Evolutionary conservation across 2,113 vertebrate genomes (phyloP).

Genomic region (Prunella fulvescens): DNA sequence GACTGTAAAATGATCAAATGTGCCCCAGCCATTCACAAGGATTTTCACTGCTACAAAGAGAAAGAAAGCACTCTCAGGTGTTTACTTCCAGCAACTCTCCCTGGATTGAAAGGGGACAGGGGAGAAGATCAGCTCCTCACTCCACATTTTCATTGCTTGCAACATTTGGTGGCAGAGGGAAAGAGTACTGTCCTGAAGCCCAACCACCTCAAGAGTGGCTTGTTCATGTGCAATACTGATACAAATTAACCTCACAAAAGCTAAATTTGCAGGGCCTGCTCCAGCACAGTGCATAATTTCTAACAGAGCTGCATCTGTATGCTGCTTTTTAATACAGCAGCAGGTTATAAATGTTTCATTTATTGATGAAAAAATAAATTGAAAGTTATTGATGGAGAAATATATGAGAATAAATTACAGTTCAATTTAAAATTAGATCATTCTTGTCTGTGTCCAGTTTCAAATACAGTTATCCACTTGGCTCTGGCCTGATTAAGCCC

Average conservation of each 20-base stretch:
- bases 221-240: not conserved
- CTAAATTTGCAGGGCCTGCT: not conserved
- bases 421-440: not conserved
- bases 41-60: not conserved
- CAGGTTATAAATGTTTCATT: not conserved
- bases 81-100: not conserved
- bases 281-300: not conserved
- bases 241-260: not conserved
- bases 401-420: not conserved
- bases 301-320: not conserved
- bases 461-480: not conserved
- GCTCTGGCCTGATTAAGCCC: not conserved
- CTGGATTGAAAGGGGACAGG: not conserved
- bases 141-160: not conserved
- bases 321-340: not conserved
- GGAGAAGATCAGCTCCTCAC: not conserved
- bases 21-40: not conserved
- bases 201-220: not conserved
- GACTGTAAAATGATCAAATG: not conserved
- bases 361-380: not conserved
- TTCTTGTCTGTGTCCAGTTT: not conserved
- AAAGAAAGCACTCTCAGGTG: not conserved
- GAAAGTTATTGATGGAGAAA: not conserved
- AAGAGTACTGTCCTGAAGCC: not conserved
- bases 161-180: not conserved